phyloP scores from a whole-genome alignment of 2,113 vertebrate species.

The Microtus ochrogaster region DNA sequence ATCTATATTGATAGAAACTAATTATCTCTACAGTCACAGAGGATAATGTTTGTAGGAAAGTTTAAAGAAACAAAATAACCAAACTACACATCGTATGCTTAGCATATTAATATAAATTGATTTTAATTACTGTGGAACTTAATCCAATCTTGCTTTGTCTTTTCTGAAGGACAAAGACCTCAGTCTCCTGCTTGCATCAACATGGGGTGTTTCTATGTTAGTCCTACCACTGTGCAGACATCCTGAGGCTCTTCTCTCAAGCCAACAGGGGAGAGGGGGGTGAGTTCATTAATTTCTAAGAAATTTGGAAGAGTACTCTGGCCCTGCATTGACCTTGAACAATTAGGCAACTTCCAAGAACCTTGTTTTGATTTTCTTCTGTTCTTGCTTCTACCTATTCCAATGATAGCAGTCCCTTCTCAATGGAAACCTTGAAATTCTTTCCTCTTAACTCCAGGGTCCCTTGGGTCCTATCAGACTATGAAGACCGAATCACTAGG shows the following conservation, averaged over 20 bases:
- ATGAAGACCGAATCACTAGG: neutral
- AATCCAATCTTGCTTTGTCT: constrained; percentile 42
- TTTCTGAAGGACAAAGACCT: constrained; percentile 3
- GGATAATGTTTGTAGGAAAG: neutral
- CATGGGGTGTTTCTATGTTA: neutral
- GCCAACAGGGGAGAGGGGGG: neutral
- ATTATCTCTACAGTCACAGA: neutral
- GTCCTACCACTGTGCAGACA: neutral
- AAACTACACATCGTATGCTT: neutral
- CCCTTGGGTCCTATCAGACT: neutral
- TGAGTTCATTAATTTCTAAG: neutral
- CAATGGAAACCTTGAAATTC: neutral
- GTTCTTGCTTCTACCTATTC: neutral
- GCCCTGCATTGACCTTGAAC: neutral
- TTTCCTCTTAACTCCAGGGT: neutral
- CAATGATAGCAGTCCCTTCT: neutral
- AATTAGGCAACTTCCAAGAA: neutral
- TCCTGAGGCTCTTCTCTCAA: neutral
- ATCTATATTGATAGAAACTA: constrained; percentile 25
- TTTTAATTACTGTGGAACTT: constrained; percentile 36
- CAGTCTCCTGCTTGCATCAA: neutral
- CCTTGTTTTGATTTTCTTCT: constrained; percentile 24
- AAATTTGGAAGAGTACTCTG: neutral
- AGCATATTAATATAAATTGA: constrained; percentile 41
- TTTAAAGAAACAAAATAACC: constrained; percentile 56